Percentiles rank a stretch among this genome's conserved stretches.
Evolutionary conservation across 2,113 vertebrate species (phyloP).

Genomic region (Solea senegalensis): DNA sequence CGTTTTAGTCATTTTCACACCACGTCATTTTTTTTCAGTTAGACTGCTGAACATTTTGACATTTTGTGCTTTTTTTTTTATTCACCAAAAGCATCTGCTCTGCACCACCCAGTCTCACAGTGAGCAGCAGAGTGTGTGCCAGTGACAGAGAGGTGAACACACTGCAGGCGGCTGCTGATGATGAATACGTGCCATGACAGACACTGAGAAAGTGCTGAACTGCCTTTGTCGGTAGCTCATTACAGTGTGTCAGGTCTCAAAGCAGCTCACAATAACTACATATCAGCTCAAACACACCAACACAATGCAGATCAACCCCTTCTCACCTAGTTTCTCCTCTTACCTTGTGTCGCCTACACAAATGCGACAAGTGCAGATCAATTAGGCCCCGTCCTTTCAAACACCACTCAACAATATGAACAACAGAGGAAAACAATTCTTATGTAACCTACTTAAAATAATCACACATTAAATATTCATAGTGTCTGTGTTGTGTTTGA

Average conservation of each 20-base stretch:
- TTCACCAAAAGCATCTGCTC: conserved; percentile 18
- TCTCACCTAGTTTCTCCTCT: not conserved
- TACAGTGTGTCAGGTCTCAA: conserved; percentile 8
- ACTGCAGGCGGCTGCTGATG: not conserved
- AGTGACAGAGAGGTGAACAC: conserved; percentile 14
- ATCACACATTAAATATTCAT: not conserved
- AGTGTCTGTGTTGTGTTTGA: too few species aligned
- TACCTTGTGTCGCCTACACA: not conserved
- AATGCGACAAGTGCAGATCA: not conserved
- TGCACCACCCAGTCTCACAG: conserved; percentile 1
- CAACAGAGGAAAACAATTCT: not conserved
- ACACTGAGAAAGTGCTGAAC: conserved; percentile 6
- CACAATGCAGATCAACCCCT: not conserved
- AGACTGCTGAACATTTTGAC: conserved; percentile 2
- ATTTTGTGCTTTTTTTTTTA: not conserved
- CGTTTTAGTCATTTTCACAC: not conserved
- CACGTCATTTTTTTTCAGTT: not conserved
- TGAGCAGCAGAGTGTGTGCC: conserved; percentile 14
- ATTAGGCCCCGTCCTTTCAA: not conserved
- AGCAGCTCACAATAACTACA: conserved; percentile 4
- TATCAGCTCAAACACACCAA: not conserved
- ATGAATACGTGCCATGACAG: conserved; percentile 18
- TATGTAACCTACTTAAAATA: too few species aligned
- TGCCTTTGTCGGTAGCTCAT: conserved; percentile 7
- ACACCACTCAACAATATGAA: not conserved